Base-by-base conservation (phyloP, 92 coral and sea anemone species). In the Ricordea florida region DNA sequence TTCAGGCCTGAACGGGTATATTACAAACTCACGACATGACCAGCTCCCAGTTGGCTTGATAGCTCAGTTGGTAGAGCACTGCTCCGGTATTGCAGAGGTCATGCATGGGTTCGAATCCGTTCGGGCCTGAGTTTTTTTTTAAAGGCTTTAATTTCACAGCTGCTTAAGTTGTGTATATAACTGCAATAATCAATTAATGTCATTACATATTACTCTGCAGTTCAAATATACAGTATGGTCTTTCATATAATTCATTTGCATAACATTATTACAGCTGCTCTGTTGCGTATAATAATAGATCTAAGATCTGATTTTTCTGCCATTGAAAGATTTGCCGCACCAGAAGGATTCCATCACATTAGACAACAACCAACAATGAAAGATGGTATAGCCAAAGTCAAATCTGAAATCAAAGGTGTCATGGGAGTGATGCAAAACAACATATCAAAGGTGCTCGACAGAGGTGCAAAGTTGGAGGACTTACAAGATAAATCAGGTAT, bases 401-500 rank as follows among this genome's bases (percentile, higher is more conserved):
- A 92, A 49, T 77, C 85, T 21, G 98, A 94, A 61, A 89, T 94
- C 20, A 72, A 90, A 62, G 83, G 91, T 76, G 98, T 94, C 15
- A 91, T 93, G 47, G 90, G 83, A 38, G 68, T 93, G 27, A 94
- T 94, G 98, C 98, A 94, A 49, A 83, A 58, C 57, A 94, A 94
- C 43, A 94, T 94, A 46, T 77, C 92, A 29, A 94, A 94, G 61
- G 98, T 94, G 18, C 78, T 94, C 9, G 99, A 96, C 77, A 75
- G 99, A 52, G 99, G 99, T 14, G 29, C 97, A 41, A 96, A 96
- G 67, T 48, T 96, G 41, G 99, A 96, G 16, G 99, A 92, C 63
- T 86, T 96, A 18, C 99, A 96, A 50, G 99, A 96, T 30, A 96
- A 96, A 62, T 88, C 99, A 58, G 99, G 99, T 94, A 73, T 20